A percentile compares a stretch with the other conserved stretches of the same genome.
Evolutionary conservation across 1,140 invertebrate genomes (phyloP).

Genomic region (Zaprionus lachaisei): DNA sequence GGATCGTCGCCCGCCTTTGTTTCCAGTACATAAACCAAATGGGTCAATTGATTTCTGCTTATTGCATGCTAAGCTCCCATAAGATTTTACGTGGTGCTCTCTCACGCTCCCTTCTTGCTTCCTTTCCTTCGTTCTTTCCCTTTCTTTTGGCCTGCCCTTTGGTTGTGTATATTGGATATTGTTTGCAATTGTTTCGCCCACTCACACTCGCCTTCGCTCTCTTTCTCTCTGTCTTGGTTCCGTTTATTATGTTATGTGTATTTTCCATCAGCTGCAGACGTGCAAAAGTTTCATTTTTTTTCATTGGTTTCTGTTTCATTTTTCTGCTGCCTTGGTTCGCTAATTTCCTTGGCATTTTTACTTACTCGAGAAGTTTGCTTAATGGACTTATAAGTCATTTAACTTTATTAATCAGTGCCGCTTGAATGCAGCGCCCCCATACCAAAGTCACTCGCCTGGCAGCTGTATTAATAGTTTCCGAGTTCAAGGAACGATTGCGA

Average conservation of each 20-base stretch:
- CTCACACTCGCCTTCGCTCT: not conserved
- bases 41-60: conserved; percentile 78
- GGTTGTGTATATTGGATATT: conserved; percentile 57
- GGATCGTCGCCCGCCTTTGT: conserved; percentile 36
- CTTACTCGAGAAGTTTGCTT: conserved; percentile 71
- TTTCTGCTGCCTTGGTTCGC: conserved; percentile 36
- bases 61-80: conserved; percentile 74
- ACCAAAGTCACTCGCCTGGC: not conserved
- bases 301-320: conserved; percentile 17
- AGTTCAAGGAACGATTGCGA: conserved; percentile 37
- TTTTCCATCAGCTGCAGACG: conserved; percentile 73
- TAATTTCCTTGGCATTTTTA: conserved; percentile 71
- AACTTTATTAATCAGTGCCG: conserved; percentile 76
- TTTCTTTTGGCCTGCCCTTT: conserved; percentile 8
- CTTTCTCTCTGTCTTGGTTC: conserved; percentile 4
- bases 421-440: conserved; percentile 41
- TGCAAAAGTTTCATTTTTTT: conserved; percentile 44
- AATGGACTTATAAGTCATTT: conserved; percentile 77
- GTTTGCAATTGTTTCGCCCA: conserved; percentile 60
- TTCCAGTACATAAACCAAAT: conserved; percentile 76
- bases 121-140: conserved; percentile 6
- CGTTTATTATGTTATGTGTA: conserved; percentile 57
- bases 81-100: conserved; percentile 59
- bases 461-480: conserved; percentile 10
- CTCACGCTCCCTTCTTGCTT: conserved; percentile 1